Conservation (phyloP, 2,888 invertebrate genomes). For the Amblyjoppa proteus region DNA sequence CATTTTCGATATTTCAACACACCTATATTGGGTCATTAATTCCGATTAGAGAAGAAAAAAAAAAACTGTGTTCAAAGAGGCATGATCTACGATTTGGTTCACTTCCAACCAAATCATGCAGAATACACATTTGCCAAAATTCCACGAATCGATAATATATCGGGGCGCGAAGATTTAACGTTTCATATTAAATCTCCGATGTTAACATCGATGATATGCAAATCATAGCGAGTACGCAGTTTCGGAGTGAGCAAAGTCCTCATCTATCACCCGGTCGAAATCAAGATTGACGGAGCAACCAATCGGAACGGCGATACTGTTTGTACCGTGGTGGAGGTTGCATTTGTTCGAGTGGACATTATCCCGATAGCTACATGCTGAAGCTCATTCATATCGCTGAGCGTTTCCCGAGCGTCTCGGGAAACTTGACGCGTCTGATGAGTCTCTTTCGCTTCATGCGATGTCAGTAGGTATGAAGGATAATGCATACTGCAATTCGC, state of each 20-base stretch:
- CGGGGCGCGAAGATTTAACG: too few relatives aligned
- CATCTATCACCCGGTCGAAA: constrained; percentile 65
- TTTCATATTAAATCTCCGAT: background rate
- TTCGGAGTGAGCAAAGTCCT: constrained; percentile 2
- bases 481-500: constrained; percentile 78
- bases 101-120: background rate
- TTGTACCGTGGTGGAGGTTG: constrained; percentile 68
- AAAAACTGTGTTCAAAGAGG: background rate
- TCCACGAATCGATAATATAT: background rate
- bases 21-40: background rate
- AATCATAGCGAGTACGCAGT: background rate
- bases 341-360: constrained; percentile 82
- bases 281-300: constrained; percentile 82
- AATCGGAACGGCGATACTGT: constrained; percentile 71
- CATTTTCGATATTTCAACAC: background rate
- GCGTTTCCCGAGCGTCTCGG: constrained; percentile 58
- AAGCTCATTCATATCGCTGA: constrained; percentile 45
- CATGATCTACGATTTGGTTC: background rate
- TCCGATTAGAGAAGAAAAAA: background rate
- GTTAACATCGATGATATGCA: background rate
- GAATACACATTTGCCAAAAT: background rate
- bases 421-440: constrained; percentile 61
- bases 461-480: constrained; percentile 70
- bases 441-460: constrained; percentile 51
- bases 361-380: constrained; percentile 80